A percentile compares a stretch with the other conserved stretches of the same genome.
Conservation (phyloP, 2,888 invertebrate species). For the Cloeon dipterum region DNA sequence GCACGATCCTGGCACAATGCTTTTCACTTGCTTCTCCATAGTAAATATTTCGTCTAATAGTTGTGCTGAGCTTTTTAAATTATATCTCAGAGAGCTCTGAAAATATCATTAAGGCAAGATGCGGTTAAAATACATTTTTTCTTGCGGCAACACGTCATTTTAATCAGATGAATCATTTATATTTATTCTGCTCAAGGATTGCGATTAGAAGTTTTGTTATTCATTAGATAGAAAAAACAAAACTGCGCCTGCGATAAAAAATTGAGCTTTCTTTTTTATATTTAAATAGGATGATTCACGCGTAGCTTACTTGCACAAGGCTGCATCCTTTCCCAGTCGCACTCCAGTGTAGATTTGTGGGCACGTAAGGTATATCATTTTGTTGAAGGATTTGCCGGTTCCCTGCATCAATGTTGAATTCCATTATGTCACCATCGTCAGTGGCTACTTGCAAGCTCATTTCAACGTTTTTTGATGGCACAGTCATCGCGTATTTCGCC, state of each 20-base stretch:
- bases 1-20: not conserved
- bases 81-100: slow-evolving; percentile 25
- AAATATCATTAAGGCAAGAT: too few relatives aligned
- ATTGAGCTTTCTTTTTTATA: too few relatives aligned
- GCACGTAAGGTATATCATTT: slow-evolving; percentile 19
- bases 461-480: slow-evolving; percentile 20
- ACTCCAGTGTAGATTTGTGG: slow-evolving; percentile 21
- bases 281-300: too few relatives aligned
- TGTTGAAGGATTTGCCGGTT: slow-evolving; percentile 25
- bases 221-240: too few relatives aligned
- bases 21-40: slow-evolving; percentile 12
- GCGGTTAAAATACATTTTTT: too few relatives aligned
- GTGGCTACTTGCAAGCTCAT: slow-evolving; percentile 22
- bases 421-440: slow-evolving; percentile 15
- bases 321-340: slow-evolving; percentile 30
- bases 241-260: too few relatives aligned
- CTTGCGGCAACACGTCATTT: too few relatives aligned
- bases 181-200: too few relatives aligned
- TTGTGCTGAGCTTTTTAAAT: slow-evolving; percentile 21
- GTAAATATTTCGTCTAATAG: slow-evolving; percentile 29
- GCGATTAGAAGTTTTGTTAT: too few relatives aligned
- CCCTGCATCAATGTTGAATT: slow-evolving; percentile 20
- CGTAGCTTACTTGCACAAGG: slow-evolving; percentile 27
- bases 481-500: slow-evolving; percentile 25
- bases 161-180: too few relatives aligned